A percentile compares a stretch with the other conserved stretches of the same genome.
These are phyloP conservation scores for Aeoliscus strigatus DNA, from an alignment of 2,797 vertebrate species.

Conservation along the genomic window DNA sequence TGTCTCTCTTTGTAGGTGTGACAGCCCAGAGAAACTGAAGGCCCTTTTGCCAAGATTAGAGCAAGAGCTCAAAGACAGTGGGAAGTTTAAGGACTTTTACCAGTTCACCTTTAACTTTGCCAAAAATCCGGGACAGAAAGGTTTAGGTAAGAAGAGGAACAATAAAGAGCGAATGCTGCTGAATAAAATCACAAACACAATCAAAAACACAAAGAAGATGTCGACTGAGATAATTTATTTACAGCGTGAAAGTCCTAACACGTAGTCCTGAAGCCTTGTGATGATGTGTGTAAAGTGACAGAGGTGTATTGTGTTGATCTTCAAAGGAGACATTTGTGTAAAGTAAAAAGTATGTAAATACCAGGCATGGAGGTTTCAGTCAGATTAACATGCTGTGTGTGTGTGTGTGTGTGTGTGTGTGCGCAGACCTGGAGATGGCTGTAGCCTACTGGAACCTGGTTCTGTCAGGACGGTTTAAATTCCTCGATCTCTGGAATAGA, in stretches of 20 bases:
- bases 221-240: no score
- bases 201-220: no score
- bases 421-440: conserved; percentile 94
- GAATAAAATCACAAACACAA: no score
- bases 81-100: conserved; percentile 97
- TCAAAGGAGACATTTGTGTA: no score
- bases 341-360: no score
- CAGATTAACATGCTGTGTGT: not conserved
- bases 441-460: conserved; percentile 99
- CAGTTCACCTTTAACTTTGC: conserved; percentile 98
- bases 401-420: conserved; percentile 31
- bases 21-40: conserved; percentile 91
- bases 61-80: conserved; percentile 90
- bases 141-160: conserved; percentile 80
- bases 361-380: no score
- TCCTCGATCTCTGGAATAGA: conserved; percentile 97
- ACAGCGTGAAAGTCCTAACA: no score
- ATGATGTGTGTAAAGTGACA: no score
- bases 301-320: not conserved
- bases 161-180: not conserved
- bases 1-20: conserved; percentile 76
- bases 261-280: no score
- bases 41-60: conserved; percentile 88
- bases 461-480: conserved; percentile 93
- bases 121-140: conserved; percentile 96